These are phyloP conservation scores for Notothenia coriiceps DNA, from an alignment of 2,113 vertebrate species.

Conservation along the genomic window DNA sequence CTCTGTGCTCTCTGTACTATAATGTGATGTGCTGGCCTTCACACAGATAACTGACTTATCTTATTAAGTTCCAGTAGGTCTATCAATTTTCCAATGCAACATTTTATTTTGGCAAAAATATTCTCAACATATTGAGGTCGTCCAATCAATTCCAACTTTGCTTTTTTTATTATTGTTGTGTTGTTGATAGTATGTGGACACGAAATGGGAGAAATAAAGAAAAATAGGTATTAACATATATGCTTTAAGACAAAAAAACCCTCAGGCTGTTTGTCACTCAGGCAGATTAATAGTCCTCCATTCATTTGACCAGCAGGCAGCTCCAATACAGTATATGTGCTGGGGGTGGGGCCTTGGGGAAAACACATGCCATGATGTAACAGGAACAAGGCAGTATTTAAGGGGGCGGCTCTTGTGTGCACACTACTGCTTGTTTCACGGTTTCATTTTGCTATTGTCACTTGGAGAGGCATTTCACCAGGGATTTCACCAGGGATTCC, in stretches of 20 bases:
- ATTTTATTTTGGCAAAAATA: not conserved
- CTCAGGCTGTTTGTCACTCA: slow-evolving; percentile 15
- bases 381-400: slow-evolving; percentile 57
- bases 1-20: slow-evolving; percentile 7
- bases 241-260: not conserved
- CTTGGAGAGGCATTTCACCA: slow-evolving; percentile 10
- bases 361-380: slow-evolving; percentile 64
- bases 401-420: slow-evolving; percentile 10
- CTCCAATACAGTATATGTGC: not conserved
- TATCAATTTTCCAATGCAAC: not conserved
- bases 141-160: not conserved
- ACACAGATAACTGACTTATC: not conserved
- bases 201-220: not conserved
- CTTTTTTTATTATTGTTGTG: not conserved
- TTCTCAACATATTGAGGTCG: not conserved
- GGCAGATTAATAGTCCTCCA: slow-evolving; percentile 1
- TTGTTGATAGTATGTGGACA: not conserved
- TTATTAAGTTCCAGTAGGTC: not conserved
- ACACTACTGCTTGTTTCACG: not conserved
- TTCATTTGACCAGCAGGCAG: not conserved
- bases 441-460: not conserved
- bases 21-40: not conserved
- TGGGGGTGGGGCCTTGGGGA: slow-evolving; percentile 26
- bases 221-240: not conserved
- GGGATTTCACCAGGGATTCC: slow-evolving; percentile 4